Evolutionary conservation across 2,888 invertebrate genomes (phyloP), one percentile per base, ranked within the genome.

Genomic region (Amorpha juglandis): DNA sequence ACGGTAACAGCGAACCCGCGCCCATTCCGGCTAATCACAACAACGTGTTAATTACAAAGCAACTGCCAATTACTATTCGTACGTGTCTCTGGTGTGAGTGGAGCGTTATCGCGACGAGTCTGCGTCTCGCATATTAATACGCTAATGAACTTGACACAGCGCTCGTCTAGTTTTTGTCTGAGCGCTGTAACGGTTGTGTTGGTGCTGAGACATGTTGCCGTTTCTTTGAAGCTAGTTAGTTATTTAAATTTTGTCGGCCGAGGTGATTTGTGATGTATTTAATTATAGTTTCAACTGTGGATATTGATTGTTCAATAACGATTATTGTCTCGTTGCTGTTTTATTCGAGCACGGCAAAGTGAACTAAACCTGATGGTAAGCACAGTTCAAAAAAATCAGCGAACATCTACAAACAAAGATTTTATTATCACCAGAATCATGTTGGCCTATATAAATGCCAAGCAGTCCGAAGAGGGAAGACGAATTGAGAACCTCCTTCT

Each of bases 21-120:
- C 58, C 58, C 38, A 52, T 52, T 58, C 38, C 74, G 70, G 76
- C 76, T 80, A 82, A 84, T 82, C 86, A 86, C 82, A 87, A 89
- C 82, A 84, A 86, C 80, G 89, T 88, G 90, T 84, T 91, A 90
- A 90, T 86, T 82, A 81, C 78, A 70, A 70, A 45, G 58, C 58
- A 58, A 38, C 58, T 38, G 42, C 12, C 38, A 27, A 52, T 52
- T 52, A 58, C 38, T 58, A 58, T 58, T 45, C 62, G 50, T 52
- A 52, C 45, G 62, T 86, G 87, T 83, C 83, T 80, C 85, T 81
- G 78, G 42, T 70, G 74, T 71, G 51, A 52, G 64, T 55, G 65
- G n/a, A 27, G 48, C 38, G 47, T 42, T 65, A 65, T 62, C 62
- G 42, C 11, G 14, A 0, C 50, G 65, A 19, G 45, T 33, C 70